phyloP scores from a whole-genome alignment of 2,888 invertebrate species.

The Resseliella maxima region DNA sequence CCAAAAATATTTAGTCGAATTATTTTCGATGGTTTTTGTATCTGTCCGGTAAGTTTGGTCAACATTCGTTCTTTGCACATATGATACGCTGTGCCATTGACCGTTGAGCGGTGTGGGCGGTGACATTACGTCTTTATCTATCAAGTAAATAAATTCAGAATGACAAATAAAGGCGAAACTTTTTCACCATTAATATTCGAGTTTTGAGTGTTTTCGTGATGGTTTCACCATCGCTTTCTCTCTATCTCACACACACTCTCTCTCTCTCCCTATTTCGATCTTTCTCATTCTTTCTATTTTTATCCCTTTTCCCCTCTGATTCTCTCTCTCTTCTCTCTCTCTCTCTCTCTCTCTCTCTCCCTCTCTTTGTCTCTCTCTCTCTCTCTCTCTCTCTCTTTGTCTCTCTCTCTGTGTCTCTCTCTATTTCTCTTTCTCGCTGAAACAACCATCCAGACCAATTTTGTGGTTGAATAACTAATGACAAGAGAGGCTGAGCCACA shows the following conservation, averaged over 20 bases:
- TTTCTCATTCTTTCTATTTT: too few species aligned
- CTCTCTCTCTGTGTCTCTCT: too few species aligned
- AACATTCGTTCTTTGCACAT: background rate
- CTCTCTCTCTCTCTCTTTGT: too few species aligned
- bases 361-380: too few species aligned
- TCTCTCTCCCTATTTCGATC: too few species aligned
- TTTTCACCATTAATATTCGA: constrained; percentile 27
- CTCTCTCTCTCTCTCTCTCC: too few species aligned
- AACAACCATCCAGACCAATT: background rate
- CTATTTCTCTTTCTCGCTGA: background rate
- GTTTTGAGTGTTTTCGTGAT: constrained; percentile 22
- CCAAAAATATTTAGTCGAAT: background rate
- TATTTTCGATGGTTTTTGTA: background rate
- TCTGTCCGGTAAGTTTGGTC: background rate
- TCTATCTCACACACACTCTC: too few species aligned
- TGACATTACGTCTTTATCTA: constrained; percentile 41
- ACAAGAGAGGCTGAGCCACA: background rate
- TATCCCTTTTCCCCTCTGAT: too few species aligned
- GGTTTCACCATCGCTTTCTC: background rate
- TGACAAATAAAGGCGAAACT: constrained; percentile 24
- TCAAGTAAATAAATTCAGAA: constrained; percentile 13
- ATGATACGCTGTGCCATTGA: background rate
- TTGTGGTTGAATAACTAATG: constrained; percentile 6
- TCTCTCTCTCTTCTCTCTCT: too few species aligned
- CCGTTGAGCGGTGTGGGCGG: background rate